Evolutionary conservation across 30 jellyfish, hydroid and myxozoan genomes (phyloP), one percentile per base, ranked within the genome.

Genomic region (Pseudorhiza aurosa): DNA sequence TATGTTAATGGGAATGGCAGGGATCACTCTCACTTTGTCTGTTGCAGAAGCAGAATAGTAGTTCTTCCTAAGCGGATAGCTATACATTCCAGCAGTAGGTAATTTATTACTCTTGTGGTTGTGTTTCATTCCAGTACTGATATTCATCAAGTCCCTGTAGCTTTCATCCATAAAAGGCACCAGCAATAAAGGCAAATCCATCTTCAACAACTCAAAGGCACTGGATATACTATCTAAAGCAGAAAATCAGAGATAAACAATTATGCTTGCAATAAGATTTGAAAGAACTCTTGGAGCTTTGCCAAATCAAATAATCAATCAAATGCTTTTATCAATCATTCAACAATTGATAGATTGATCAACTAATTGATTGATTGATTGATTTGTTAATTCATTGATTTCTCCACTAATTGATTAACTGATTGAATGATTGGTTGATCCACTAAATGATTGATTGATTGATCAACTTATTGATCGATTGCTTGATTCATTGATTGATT

Each of bases 41-140:
- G 19, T 25, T 14, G 63, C 53, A 11, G 30, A 4, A 53, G 67
- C 8, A 2, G 67, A 17, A 19, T 18, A 21, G 28, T 68, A 32
- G 35, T 32, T 30, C 32, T 18, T 17, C 18, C 18, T 40, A 21
- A 37, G 49, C 6, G 82, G 82, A 68, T 68, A 68, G 17, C 82
- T 68, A 68, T 30, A 39, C 65, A 68, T 68, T n/a, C n/a, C n/a
- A 68, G 42, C 82, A 1, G 27, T 68, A 1, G 68, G 25, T 5
- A 31, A 49, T 14, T 19, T 40, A 30, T 22, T 22, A 6, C 17
- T 30, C 22, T 18, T 19, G 2, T 21, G 4, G 10, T 64, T 39
- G 31, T 6, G 35, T 24, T 7, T 2, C 17, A 2, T 1, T n/a
- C 19, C 17, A 7, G 15, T 28, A 30, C 33, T 19, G 8, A 45